Evolutionary conservation across 2,888 invertebrate genomes (phyloP).

Genomic region (Acanthopleura granulata): DNA sequence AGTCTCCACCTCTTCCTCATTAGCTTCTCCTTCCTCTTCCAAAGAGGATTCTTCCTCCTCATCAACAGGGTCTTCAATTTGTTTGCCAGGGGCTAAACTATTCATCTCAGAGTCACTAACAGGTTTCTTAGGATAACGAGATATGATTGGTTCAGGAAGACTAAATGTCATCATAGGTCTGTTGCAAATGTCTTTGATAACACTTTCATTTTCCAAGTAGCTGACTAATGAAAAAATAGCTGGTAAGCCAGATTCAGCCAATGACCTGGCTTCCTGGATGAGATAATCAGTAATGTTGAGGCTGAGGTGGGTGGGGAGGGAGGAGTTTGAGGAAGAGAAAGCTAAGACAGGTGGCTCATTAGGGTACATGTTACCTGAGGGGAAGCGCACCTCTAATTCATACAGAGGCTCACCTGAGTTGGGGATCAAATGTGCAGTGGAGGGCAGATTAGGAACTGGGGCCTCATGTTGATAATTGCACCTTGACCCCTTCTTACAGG

Average conservation of each 20-base stretch:
- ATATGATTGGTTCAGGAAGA: conserved; percentile 35
- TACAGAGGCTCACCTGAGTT: conserved; percentile 28
- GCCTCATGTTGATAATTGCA: conserved; percentile 45
- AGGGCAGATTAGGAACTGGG: not conserved
- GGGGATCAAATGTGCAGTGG: not conserved
- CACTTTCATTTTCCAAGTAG: conserved; percentile 52
- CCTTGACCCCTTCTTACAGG: conserved; percentile 55
- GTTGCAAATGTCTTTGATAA: conserved; percentile 41
- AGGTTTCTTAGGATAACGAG: conserved; percentile 14
- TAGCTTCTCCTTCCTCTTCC: conserved; percentile 26
- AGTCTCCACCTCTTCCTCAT: conserved; percentile 33
- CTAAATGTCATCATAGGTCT: conserved; percentile 46
- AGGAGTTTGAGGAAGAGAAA: conserved; percentile 48
- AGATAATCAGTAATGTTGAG: conserved; percentile 56
- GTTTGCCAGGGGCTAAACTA: not conserved
- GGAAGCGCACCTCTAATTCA: conserved; percentile 60
- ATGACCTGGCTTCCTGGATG: conserved; percentile 44
- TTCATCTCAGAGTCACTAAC: not conserved
- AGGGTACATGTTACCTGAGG: conserved; percentile 54
- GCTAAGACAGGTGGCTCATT: conserved; percentile 55
- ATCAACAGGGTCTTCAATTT: conserved; percentile 1
- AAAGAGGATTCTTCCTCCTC: conserved; percentile 23
- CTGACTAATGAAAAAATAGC: conserved; percentile 58
- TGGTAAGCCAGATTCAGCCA: conserved; percentile 46
- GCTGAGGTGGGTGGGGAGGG: conserved; percentile 47